phyloP scores from a whole-genome alignment of 2,113 vertebrate genomes.

The Chaenogobius annularis region DNA sequence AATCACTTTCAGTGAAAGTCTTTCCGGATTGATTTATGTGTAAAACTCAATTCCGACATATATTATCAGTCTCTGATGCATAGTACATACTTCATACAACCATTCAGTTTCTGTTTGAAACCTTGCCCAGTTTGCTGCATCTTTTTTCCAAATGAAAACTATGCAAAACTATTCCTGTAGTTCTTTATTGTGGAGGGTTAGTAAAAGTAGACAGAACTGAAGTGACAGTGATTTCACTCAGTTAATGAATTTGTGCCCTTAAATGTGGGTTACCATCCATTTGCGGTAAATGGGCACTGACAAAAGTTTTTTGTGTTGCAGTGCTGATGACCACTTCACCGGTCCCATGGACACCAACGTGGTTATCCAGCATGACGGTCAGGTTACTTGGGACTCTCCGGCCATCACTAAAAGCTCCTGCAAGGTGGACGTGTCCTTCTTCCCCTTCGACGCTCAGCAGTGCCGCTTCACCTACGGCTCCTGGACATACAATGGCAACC shows the following conservation, averaged over 20 bases:
- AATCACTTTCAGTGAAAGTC: too few relatives aligned
- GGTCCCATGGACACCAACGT: constrained; percentile 89
- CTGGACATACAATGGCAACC: constrained; percentile 92
- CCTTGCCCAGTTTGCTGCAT: too few relatives aligned
- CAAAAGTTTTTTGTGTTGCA: constrained; percentile 49
- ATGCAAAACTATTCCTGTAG: not conserved
- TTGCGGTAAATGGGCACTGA: not conserved
- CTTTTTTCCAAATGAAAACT: not conserved
- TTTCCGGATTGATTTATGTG: too few relatives aligned
- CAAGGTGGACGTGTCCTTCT: constrained; percentile 89
- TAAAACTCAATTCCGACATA: too few relatives aligned
- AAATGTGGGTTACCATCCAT: constrained; percentile 20
- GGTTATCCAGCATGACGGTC: constrained; percentile 83
- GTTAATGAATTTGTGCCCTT: constrained; percentile 52
- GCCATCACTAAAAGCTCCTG: constrained; percentile 93
- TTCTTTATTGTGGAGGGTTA: not conserved
- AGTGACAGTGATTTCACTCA: constrained; percentile 37
- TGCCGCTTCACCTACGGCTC: constrained; percentile 90
- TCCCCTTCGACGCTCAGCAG: constrained; percentile 87
- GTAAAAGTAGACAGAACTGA: constrained; percentile 49
- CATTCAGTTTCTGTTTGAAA: too few relatives aligned
- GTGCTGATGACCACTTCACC: constrained; percentile 82
- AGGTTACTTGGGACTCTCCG: constrained; percentile 86
- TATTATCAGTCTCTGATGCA: too few relatives aligned
- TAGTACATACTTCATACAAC: too few relatives aligned